These are phyloP conservation scores for Delphinus delphis DNA, from an alignment of 2,113 vertebrate species.

Conservation along the genomic window DNA sequence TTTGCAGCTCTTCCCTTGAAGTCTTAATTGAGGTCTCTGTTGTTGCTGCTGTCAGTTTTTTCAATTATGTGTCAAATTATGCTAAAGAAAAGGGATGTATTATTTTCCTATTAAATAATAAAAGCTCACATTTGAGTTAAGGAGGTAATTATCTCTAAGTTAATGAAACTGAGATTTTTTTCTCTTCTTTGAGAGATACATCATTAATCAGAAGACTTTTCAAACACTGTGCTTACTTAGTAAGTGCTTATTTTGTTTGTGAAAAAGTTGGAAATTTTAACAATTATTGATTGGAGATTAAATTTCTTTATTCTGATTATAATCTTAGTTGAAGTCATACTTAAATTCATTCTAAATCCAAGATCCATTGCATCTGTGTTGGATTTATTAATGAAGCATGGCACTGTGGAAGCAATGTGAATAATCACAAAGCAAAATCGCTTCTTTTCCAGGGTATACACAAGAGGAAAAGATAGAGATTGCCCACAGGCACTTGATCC, in stretches of 20 bases:
- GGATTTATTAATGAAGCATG: background rate
- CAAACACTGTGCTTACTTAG: background rate
- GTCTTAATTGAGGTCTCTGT: background rate
- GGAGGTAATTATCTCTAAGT: background rate
- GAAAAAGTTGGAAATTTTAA: background rate
- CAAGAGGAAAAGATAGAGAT: constrained; percentile 98
- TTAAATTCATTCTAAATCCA: background rate
- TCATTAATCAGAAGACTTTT: background rate
- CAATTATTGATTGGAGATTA: background rate
- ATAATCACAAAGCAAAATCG: background rate
- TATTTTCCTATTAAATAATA: background rate
- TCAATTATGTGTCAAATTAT: background rate
- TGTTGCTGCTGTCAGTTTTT: background rate
- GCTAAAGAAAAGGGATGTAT: background rate
- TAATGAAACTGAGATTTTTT: background rate
- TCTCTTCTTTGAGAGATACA: background rate
- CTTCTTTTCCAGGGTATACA: constrained; percentile 90
- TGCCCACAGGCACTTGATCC: constrained; percentile 96
- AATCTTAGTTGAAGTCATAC: background rate
- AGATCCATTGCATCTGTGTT: background rate
- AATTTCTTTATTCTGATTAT: background rate
- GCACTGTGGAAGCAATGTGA: background rate
- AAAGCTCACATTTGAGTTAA: background rate
- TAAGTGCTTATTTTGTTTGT: background rate
- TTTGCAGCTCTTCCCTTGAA: background rate